Evolutionary conservation across 2,113 vertebrate genomes (phyloP), one percentile per base, ranked within the genome.

Genomic region (Menidia beryllina): DNA sequence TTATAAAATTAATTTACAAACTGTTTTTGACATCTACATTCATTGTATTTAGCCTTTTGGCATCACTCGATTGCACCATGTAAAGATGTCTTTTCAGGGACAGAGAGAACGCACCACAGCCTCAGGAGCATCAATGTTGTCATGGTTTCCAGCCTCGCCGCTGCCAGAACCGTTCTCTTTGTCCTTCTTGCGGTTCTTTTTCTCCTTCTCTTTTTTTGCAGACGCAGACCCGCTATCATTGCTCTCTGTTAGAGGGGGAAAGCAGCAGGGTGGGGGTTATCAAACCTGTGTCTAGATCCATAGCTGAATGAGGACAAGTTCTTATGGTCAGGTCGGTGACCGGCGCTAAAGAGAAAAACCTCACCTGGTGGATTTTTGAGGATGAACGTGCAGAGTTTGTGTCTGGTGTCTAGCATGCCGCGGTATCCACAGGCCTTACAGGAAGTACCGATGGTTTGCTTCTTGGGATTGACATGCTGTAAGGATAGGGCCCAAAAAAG

Each of bases 351-450:
- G 1, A 34, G 0, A 0, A 0, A 11, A 10, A 0, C 15, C 94
- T 95, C 86, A 99, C 98, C 98, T 91, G 98, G 97, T 93, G 98
- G 97, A 91, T 99, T 99, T 96, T 99, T 99, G 91, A 99, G 98
- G 92, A 99, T 99, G 94, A 99, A 99, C 2, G 98, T 99, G 94
- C 98, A 99, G 88, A 99, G 97, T 91, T 99, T 99, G 95, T 99
- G 97, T 89, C 97, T 96, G 84, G 96, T 98, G 92, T 99, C 98
- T 68, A 99, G 95, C 97, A 98, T 99, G 95, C 97, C 96, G 72
- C 96, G 92, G 91, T 98, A 95, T 79, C 98, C 98, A 94, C 98
- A 99, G 92, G 97, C 98, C 94, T 99, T 99, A 94, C 97, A 99
- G 86, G 96, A 95, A 83, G 96, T 97, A 87, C 96, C 97, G 90